These are phyloP conservation scores for Thalassoma bifasciatum DNA, from an alignment of 2,113 vertebrate genomes.

Conservation along the genomic window DNA sequence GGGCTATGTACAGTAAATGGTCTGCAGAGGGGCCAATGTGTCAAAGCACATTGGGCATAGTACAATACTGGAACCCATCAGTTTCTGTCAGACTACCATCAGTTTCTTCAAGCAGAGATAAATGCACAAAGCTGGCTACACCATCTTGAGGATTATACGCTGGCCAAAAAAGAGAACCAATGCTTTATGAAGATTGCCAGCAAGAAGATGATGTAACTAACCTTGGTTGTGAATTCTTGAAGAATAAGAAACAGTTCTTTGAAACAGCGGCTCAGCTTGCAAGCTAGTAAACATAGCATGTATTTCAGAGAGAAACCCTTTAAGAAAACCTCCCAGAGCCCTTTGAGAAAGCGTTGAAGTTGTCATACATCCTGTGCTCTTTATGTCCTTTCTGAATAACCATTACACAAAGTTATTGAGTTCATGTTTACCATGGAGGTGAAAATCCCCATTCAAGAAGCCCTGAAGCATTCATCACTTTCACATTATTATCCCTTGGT, in stretches of 20 bases:
- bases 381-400: not conserved
- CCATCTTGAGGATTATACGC: no score
- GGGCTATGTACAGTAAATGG: no score
- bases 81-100: not conserved
- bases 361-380: not conserved
- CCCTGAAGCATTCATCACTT: not conserved
- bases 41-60: no score
- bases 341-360: not conserved
- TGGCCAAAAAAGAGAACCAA: no score
- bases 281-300: not conserved
- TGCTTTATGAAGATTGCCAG: not conserved
- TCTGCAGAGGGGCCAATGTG: no score
- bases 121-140: no score
- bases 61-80: no score
- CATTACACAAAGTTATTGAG: not conserved
- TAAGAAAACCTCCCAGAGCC: not conserved
- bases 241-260: not conserved
- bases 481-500: not conserved
- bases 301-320: not conserved
- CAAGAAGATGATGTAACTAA: not conserved
- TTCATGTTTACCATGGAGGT: not conserved
- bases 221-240: not conserved
- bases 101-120: no score
- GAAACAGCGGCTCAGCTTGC: not conserved
- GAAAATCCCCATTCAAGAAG: not conserved